These are phyloP conservation scores for Tonatia bakeri DNA, from an alignment of 2,113 vertebrate genomes.

Conservation along the genomic window DNA sequence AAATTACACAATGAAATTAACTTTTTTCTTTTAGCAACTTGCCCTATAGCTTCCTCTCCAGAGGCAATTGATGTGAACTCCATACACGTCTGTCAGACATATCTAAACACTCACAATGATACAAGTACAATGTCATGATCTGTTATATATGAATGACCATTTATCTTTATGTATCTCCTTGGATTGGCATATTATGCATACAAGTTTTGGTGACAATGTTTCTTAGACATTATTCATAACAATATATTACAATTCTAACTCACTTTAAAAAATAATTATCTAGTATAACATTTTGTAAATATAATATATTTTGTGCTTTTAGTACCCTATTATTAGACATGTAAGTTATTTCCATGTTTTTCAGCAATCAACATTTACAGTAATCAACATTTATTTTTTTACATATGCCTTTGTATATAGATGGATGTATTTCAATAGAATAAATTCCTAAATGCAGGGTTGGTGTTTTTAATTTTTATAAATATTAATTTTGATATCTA, in stretches of 20 bases:
- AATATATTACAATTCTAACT: constrained; percentile 4
- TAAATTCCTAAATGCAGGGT: not conserved
- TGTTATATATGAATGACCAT: not conserved
- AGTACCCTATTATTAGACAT: not conserved
- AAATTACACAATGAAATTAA: not conserved
- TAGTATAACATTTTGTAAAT: not conserved
- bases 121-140: not conserved
- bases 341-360: not conserved
- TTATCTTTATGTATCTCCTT: not conserved
- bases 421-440: not conserved
- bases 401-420: not conserved
- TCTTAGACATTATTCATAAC: not conserved
- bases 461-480: constrained; percentile 8
- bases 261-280: not conserved
- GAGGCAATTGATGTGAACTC: not conserved
- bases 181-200: not conserved
- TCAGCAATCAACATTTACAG: not conserved
- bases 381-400: not conserved
- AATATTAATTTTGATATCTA: not conserved
- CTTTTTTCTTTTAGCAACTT: not conserved
- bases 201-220: not conserved
- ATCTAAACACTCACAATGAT: not conserved
- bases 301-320: not conserved
- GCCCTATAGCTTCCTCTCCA: not conserved
- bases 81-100: not conserved